Evolutionary conservation across 2,888 invertebrate genomes (phyloP).

Genomic region (Tetragnatha montana): DNA sequence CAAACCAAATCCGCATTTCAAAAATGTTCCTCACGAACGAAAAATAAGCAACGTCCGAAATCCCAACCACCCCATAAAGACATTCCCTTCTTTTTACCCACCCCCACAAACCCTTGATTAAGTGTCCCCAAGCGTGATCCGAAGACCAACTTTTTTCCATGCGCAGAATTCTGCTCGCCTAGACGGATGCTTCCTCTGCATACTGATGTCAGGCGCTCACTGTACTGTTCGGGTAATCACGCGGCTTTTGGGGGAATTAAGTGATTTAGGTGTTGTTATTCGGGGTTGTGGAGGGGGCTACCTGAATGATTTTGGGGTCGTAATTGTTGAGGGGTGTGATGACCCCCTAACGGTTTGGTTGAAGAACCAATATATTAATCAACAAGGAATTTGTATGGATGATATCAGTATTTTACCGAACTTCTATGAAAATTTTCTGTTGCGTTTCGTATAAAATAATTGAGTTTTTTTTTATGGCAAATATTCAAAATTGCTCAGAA

Average conservation of each 20-base stretch:
- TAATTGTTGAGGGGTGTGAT: neutral
- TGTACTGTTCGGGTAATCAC: neutral
- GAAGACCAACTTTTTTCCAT: slow-evolving; percentile 7
- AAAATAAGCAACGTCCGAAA: neutral
- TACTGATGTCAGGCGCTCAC: slow-evolving; percentile 25
- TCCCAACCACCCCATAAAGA: neutral
- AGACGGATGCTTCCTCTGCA: slow-evolving; percentile 46
- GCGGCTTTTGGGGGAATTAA: slow-evolving; percentile 3
- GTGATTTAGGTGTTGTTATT: slow-evolving; percentile 9
- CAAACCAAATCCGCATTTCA: neutral
- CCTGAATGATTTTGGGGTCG: neutral
- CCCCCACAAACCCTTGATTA: slow-evolving; percentile 45
- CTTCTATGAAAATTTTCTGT: no score
- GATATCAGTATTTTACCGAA: no score
- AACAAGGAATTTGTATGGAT: no score
- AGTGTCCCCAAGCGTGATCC: slow-evolving; percentile 34
- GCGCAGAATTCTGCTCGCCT: neutral
- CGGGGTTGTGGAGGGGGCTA: neutral
- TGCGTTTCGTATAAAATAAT: no score
- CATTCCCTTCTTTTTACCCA: neutral
- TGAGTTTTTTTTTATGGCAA: no score
- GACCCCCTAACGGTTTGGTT: no score
- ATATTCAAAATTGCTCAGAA: no score
- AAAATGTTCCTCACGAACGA: neutral
- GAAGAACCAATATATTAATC: no score